A percentile compares a stretch with the other conserved stretches of the same genome.
Evolutionary conservation across 2,797 vertebrate genomes (phyloP).

Genomic region (Scyliorhinus canicula): DNA sequence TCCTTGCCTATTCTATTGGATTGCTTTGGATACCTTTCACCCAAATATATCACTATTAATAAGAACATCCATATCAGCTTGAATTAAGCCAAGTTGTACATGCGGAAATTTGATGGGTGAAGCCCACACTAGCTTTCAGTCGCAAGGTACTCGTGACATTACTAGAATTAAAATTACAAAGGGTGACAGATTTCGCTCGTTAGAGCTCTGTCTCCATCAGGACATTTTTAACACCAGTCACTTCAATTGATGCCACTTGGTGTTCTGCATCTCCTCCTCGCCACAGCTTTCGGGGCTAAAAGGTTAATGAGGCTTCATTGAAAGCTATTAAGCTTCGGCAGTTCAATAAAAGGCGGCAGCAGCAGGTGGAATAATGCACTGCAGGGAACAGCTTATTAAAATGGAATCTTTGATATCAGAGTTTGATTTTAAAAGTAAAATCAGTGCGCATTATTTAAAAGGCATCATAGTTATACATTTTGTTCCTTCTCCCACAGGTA

Average conservation of each 20-base stretch:
- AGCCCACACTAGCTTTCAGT: neutral
- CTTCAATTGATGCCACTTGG: neutral
- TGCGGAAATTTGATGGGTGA: neutral
- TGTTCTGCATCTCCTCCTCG: neutral
- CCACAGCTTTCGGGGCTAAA: neutral
- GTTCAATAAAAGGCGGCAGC: constrained; percentile 14
- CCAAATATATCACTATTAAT: neutral
- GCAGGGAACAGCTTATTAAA: constrained; percentile 12
- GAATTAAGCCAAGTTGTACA: neutral
- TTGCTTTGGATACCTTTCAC: neutral
- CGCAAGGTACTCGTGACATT: neutral
- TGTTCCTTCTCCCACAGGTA: neutral
- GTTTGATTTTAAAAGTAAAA: neutral
- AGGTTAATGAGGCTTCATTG: constrained; percentile 32
- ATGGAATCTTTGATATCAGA: constrained; percentile 15
- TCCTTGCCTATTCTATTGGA: neutral
- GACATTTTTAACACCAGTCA: neutral
- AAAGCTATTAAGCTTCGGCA: constrained; percentile 32
- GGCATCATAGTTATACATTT: neutral
- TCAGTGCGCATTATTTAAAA: neutral
- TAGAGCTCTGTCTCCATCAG: neutral
- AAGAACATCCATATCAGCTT: neutral
- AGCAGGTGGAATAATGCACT: constrained; percentile 29
- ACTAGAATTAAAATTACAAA: constrained; percentile 1
- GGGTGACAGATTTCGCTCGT: neutral